Percentiles rank a stretch among this genome's conserved stretches.
Evolutionary conservation across 2,888 invertebrate species (phyloP).

Genomic region (Monochamus alternatus): DNA sequence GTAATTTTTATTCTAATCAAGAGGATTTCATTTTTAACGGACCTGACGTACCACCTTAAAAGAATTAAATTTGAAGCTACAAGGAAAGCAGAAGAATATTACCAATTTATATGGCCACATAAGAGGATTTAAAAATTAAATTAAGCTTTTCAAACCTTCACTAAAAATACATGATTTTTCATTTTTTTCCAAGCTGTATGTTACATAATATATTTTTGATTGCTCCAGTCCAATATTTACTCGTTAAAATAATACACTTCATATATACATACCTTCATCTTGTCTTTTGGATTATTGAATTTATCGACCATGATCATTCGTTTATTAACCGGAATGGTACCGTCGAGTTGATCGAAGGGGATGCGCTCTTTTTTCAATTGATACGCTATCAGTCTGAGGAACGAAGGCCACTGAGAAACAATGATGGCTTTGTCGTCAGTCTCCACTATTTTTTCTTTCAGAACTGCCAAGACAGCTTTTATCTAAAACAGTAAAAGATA

Average conservation of each 20-base stretch:
- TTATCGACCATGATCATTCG: conserved; percentile 79
- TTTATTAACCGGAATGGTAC: conserved; percentile 81
- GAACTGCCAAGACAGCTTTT: conserved; percentile 52
- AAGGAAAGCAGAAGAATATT: too few species aligned
- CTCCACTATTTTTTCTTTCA: conserved; percentile 72
- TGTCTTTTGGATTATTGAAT: conserved; percentile 78
- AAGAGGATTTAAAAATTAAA: too few species aligned
- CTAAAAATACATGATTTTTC: too few species aligned
- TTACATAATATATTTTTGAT: neutral
- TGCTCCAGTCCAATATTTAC: too few species aligned
- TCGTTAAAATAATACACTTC: too few species aligned
- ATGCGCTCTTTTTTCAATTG: conserved; percentile 76
- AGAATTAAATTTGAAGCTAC: too few species aligned
- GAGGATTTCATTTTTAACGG: too few species aligned
- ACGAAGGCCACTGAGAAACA: conserved; percentile 94
- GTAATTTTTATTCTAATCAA: too few species aligned
- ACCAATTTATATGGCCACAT: too few species aligned
- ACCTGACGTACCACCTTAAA: too few species aligned
- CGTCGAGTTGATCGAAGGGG: conserved; percentile 81
- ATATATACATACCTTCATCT: conserved; percentile 72
- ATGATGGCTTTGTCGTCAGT: conserved; percentile 83
- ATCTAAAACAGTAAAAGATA: conserved; percentile 49
- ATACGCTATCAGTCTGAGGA: conserved; percentile 81
- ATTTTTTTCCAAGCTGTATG: too few species aligned
- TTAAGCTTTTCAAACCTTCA: too few species aligned